Base-by-base conservation (phyloP, 2,797 vertebrate species). In the Tangara arthus region DNA sequence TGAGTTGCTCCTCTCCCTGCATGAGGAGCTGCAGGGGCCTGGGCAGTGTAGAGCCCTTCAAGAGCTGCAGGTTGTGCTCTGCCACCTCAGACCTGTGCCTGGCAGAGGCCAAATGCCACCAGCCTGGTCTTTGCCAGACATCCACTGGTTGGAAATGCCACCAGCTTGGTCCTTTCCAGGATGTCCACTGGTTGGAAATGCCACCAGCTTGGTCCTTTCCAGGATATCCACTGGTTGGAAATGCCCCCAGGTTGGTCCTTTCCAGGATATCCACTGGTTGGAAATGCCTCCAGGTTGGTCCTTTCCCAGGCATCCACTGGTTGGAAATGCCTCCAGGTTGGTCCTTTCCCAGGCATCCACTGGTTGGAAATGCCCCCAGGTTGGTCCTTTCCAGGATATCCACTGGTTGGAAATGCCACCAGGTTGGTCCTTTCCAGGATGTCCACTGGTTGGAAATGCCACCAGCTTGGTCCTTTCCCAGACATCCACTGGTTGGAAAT, bases 31-130 rank as follows among this genome's bases (percentile, higher is more conserved):
- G 15, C 32, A 70, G 52, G 49, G 23, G 52, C 30, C 37, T 1
- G 2, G 17, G 28, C 37, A 64, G 30, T 1, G 0, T 0, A 1
- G 59, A 84, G 42, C 7, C 30, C n/a, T 68, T 1, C 0, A 1
- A 10, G 37, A 32, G 15, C 22, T 37, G 26, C 32, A 14, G 52
- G 9, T 0, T 37, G 3, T 15, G 15, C 72, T 47, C 18, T 71
- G 11, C 22, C 55, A 8, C 13, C 61, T 26, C 75, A 56, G 44
- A 20, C 8, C n/a, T 28, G 22, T 6, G n/a, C 60, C 69, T 60
- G 23, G 56, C 59, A 87, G 26, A 37, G 57, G 14, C 12, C 78
- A 71, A 68, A 53, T 13, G 27, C 21, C 73, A 59, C 61, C 68
- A 32, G n/a, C 4, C 12, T 21, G 28, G 15, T 66, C 65, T 66